Evolutionary conservation across 2,888 invertebrate genomes (phyloP).

Genomic region (Catocala nupta): DNA sequence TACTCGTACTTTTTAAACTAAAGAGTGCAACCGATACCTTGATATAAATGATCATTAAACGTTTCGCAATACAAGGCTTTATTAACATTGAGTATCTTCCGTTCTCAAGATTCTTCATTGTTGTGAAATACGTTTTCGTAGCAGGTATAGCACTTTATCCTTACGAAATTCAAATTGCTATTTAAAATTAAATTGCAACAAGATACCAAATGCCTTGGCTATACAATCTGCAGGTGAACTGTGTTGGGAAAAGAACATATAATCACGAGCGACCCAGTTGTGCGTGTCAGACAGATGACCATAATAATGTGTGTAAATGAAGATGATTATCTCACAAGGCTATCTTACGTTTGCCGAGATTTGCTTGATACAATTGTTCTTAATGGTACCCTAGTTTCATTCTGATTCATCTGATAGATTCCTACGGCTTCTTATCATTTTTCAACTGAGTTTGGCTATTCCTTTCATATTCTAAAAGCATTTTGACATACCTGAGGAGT

Average conservation of each 20-base stretch:
- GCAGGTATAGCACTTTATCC: conserved; percentile 20
- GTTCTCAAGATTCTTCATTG: conserved; percentile 38
- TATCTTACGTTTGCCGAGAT: conserved; percentile 35
- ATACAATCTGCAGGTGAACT: conserved; percentile 29
- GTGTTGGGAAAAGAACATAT: conserved; percentile 62
- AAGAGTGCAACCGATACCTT: too few species aligned
- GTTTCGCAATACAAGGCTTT: conserved; percentile 33
- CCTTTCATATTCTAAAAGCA: conserved; percentile 10
- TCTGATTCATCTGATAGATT: conserved; percentile 10
- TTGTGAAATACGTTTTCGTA: conserved; percentile 40
- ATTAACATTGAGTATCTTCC: conserved; percentile 20
- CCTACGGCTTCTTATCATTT: neutral
- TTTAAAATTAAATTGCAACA: conserved; percentile 40
- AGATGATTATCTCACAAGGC: conserved; percentile 50
- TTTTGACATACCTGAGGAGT: conserved; percentile 90
- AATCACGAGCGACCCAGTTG: conserved; percentile 67
- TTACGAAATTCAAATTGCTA: conserved; percentile 44
- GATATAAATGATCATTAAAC: conserved; percentile 22
- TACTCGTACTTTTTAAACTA: too few species aligned
- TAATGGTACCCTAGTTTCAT: conserved; percentile 29
- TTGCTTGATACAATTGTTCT: conserved; percentile 37
- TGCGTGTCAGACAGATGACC: conserved; percentile 55
- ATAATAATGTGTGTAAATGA: conserved; percentile 42
- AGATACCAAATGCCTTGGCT: conserved; percentile 16
- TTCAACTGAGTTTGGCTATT: neutral